Percentiles rank a stretch among this genome's conserved stretches.
phyloP scores from a whole-genome alignment of 2,797 vertebrate species.

The Carapus acus region DNA sequence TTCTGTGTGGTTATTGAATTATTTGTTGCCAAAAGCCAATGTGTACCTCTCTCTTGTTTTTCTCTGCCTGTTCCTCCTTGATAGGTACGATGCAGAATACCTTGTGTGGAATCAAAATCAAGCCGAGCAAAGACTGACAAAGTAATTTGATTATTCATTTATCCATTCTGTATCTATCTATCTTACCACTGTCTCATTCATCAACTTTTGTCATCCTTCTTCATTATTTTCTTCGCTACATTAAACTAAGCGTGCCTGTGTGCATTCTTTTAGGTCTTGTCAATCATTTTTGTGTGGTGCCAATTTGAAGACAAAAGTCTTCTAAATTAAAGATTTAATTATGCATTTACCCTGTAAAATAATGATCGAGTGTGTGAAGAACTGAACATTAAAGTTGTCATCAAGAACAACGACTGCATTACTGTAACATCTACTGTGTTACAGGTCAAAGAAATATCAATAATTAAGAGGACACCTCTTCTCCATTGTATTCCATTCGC shows the following conservation, averaged over 20 bases:
- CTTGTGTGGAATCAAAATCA: slow-evolving; percentile 88
- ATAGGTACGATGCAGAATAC: slow-evolving; percentile 85
- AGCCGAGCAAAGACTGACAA: slow-evolving; percentile 86
- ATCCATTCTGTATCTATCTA: slow-evolving; percentile 62
- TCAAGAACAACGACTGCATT: too few relatives aligned
- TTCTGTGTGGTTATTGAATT: slow-evolving; percentile 49
- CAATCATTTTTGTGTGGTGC: slow-evolving; percentile 40
- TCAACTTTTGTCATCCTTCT: slow-evolving; percentile 54
- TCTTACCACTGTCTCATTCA: slow-evolving; percentile 64
- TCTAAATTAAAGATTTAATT: too few relatives aligned
- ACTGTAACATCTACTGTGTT: too few relatives aligned
- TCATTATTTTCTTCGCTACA: too few relatives aligned
- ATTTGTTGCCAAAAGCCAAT: slow-evolving; percentile 74
- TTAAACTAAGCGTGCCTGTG: slow-evolving; percentile 45
- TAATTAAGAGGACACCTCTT: too few relatives aligned
- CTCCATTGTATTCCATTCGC: too few relatives aligned
- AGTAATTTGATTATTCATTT: slow-evolving; percentile 82
- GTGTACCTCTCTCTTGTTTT: slow-evolving; percentile 72
- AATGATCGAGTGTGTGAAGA: too few relatives aligned
- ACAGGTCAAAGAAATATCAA: too few relatives aligned
- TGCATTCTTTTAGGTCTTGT: slow-evolving; percentile 55
- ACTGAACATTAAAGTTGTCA: too few relatives aligned
- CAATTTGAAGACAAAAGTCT: too few relatives aligned
- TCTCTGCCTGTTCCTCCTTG: slow-evolving; percentile 80
- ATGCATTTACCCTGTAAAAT: too few relatives aligned